A percentile compares a stretch with the other conserved stretches of the same genome.
Conservation (phyloP, 2,113 vertebrate genomes). For the Menidia beryllina region DNA sequence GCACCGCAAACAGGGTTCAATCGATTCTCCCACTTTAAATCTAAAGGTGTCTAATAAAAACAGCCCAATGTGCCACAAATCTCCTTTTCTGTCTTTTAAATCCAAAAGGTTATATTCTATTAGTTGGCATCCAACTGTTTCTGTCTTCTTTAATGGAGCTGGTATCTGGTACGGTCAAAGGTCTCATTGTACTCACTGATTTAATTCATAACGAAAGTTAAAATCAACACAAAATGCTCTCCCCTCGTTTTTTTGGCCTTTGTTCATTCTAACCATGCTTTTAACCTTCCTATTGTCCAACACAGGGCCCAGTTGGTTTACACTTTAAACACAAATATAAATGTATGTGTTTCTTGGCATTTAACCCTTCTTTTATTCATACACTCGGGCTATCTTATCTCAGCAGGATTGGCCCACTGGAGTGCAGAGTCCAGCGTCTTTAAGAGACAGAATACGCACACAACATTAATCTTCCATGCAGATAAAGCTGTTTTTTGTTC, state of each 20-base stretch:
- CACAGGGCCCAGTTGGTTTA: neutral
- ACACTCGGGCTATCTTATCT: slow-evolving; percentile 78
- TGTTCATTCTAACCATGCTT: neutral
- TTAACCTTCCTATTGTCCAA: neutral
- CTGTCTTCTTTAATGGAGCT: neutral
- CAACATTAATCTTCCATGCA: slow-evolving; percentile 53
- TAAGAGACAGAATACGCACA: slow-evolving; percentile 42
- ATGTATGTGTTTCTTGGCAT: neutral
- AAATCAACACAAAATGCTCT: neutral
- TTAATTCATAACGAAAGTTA: slow-evolving; percentile 29
- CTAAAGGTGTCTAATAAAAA: slow-evolving; percentile 14
- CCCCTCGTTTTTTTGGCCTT: neutral
- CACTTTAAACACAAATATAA: neutral
- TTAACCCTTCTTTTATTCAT: slow-evolving; percentile 42
- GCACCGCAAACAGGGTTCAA: too few relatives aligned
- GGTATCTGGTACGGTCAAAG: slow-evolving; percentile 4
- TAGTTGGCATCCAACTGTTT: neutral
- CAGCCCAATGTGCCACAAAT: neutral
- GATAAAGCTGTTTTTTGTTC: slow-evolving; percentile 59
- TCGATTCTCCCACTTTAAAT: slow-evolving; percentile 27
- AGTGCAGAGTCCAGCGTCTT: slow-evolving; percentile 78
- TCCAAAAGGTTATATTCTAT: too few relatives aligned
- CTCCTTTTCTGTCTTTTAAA: too few relatives aligned
- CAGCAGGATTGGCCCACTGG: slow-evolving; percentile 44
- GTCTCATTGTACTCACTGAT: neutral